A percentile compares a stretch with the other conserved stretches of the same genome.
Evolutionary conservation across 2,888 invertebrate species (phyloP).

Genomic region (Colletes collaris): DNA sequence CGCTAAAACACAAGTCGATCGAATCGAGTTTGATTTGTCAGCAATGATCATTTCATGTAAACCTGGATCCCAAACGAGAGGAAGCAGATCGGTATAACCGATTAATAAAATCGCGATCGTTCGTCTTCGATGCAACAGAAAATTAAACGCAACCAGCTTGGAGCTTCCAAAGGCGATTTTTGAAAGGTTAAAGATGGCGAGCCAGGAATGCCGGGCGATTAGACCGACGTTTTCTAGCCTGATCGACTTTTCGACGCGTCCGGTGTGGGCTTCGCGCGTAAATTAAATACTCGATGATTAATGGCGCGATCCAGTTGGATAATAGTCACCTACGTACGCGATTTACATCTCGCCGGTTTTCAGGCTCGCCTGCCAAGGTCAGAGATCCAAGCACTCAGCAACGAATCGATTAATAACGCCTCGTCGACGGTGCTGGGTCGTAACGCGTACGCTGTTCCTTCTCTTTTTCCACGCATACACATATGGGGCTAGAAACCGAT

Average conservation of each 20-base stretch:
- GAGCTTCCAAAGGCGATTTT: background rate
- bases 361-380: slow-evolving; percentile 67
- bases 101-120: background rate
- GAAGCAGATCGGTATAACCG: background rate
- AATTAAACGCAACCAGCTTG: background rate
- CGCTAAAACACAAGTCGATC: no score
- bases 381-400: slow-evolving; percentile 64
- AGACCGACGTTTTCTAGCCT: slow-evolving; percentile 37
- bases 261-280: slow-evolving; percentile 25
- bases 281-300: slow-evolving; percentile 61
- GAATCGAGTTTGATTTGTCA: no score
- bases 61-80: background rate
- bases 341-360: slow-evolving; percentile 62
- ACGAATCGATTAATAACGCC: slow-evolving; percentile 82
- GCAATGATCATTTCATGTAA: no score
- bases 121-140: background rate
- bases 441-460: slow-evolving; percentile 69
- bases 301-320: slow-evolving; percentile 40
- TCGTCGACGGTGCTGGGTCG: slow-evolving; percentile 69
- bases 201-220: slow-evolving; percentile 13
- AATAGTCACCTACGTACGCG: slow-evolving; percentile 64
- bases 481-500: slow-evolving; percentile 45
- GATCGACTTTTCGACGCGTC: slow-evolving; percentile 36
- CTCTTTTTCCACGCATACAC: slow-evolving; percentile 18
- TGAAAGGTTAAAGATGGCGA: slow-evolving; percentile 10